Evolutionary conservation across 2,113 vertebrate species (phyloP).

Genomic region (Heterocephalus glaber): DNA sequence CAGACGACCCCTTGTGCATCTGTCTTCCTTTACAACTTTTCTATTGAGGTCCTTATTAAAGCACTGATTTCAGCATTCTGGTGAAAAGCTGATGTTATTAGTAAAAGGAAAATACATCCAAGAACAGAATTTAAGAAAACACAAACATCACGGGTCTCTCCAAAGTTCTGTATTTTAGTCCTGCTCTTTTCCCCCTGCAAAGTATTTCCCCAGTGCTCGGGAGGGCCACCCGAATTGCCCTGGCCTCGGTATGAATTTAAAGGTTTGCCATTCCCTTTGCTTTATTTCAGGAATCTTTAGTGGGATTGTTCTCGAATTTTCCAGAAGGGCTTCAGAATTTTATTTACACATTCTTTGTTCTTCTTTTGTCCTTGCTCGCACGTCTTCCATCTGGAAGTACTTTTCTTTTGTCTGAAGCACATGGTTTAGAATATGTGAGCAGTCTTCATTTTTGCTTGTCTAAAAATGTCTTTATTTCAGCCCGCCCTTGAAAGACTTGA

Average conservation of each 20-base stretch:
- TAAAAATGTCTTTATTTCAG: neutral
- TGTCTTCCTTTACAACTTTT: neutral
- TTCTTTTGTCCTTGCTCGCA: neutral
- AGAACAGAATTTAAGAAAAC: neutral
- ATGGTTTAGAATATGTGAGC: neutral
- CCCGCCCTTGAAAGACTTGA: neutral
- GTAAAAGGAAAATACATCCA: neutral
- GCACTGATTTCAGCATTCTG: neutral
- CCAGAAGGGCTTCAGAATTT: neutral
- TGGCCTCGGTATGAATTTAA: neutral
- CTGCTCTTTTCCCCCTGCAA: neutral
- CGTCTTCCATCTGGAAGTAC: neutral
- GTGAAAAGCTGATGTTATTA: neutral
- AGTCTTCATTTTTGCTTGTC: neutral
- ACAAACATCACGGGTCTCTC: neutral
- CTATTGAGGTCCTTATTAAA: neutral
- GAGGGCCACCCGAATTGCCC: neutral
- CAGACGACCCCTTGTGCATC: neutral
- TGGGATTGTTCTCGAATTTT: neutral
- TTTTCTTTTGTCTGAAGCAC: neutral
- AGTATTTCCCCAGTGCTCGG: neutral
- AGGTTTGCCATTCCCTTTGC: neutral
- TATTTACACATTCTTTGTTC: neutral
- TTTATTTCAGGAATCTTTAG: neutral
- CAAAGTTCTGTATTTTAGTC: neutral